Conservation (phyloP, 2,888 invertebrate genomes). For the Meloe dianella region DNA sequence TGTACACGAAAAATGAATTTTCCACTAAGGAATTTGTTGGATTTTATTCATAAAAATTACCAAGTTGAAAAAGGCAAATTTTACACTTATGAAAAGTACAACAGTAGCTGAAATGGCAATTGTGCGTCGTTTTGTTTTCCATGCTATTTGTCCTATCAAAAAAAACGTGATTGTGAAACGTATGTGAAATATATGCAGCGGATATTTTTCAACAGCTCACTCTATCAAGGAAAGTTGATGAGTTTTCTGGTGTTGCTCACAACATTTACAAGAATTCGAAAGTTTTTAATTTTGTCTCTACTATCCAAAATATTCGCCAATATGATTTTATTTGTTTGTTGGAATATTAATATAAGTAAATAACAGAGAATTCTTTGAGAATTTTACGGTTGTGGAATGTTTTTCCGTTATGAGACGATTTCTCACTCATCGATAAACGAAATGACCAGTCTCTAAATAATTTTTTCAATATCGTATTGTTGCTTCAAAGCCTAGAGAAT, state of each 20-base stretch:
- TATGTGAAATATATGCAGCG: no score
- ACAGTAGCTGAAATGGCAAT: not conserved
- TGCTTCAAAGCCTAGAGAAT: not conserved
- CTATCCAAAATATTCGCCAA: not conserved
- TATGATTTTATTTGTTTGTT: not conserved
- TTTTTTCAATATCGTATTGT: not conserved
- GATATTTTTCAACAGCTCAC: not conserved
- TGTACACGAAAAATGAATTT: not conserved
- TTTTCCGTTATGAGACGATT: not conserved
- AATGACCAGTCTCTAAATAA: not conserved
- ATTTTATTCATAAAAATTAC: not conserved
- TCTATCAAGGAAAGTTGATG: not conserved
- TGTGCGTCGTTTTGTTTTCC: not conserved
- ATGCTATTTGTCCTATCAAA: not conserved
- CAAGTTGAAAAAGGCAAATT: not conserved
- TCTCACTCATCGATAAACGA: not conserved
- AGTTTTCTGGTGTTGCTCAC: not conserved
- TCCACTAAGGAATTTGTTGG: not conserved
- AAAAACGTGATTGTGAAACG: not conserved
- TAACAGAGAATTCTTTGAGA: not conserved
- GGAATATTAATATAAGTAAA: not conserved
- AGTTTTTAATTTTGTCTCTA: not conserved
- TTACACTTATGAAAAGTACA: not conserved
- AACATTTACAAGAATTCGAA: not conserved
- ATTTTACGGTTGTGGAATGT: not conserved